A percentile compares a stretch with the other conserved stretches of the same genome.
These are phyloP conservation scores for Aphidius gifuensis DNA, from an alignment of 1,140 invertebrate genomes.

Conservation along the genomic window DNA sequence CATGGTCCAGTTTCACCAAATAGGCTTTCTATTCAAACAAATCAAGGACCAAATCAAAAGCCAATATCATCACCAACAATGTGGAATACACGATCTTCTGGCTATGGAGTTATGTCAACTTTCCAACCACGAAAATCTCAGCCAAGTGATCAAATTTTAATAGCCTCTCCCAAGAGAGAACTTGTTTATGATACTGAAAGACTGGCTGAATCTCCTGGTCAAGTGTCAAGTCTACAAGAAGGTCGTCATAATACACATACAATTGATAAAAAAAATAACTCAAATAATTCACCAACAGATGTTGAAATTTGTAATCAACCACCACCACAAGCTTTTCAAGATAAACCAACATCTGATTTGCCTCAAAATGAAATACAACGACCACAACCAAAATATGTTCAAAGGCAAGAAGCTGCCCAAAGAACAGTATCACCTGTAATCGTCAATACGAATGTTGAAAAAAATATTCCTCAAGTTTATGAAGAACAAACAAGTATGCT, in stretches of 20 bases:
- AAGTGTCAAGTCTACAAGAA: conserved; percentile 20
- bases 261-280: conserved; percentile 24
- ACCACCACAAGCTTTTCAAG: conserved; percentile 19
- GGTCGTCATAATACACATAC: conserved; percentile 18
- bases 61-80: conserved; percentile 21
- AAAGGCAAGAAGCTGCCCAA: conserved; percentile 10
- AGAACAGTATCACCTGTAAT: conserved; percentile 15
- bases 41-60: conserved; percentile 5
- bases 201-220: conserved; percentile 38
- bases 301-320: conserved; percentile 9
- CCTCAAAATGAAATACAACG: conserved; percentile 26
- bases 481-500: conserved; percentile 12
- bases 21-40: conserved; percentile 17
- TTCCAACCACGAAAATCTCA: conserved; percentile 34
- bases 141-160: conserved; percentile 48
- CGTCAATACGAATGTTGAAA: conserved; percentile 2
- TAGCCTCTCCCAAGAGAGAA: conserved; percentile 49
- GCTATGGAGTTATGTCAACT: conserved; percentile 13
- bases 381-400: conserved; percentile 34
- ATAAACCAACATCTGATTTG: conserved; percentile 13
- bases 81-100: conserved; percentile 11
- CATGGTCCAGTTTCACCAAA: conserved; percentile 13
- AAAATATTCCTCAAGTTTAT: neutral
- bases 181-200: conserved; percentile 34
- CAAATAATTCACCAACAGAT: conserved; percentile 14